Conservation (phyloP, 23 tunicate genomes). For the Ascidia mentula region DNA sequence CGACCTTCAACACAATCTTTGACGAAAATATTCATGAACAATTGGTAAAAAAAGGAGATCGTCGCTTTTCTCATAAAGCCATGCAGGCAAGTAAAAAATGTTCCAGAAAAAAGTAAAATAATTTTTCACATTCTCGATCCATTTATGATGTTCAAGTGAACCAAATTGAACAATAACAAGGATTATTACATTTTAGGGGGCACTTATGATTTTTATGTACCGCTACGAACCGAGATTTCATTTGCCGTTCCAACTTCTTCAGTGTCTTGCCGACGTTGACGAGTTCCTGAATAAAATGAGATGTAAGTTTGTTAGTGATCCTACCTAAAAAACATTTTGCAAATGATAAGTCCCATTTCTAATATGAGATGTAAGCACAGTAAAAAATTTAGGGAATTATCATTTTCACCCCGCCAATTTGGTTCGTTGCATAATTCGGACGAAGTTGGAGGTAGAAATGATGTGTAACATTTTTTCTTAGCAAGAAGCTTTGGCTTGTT, state of each 20-base stretch:
- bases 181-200: constrained; percentile 66
- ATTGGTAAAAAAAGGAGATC: constrained; percentile 43
- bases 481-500: too few relatives aligned
- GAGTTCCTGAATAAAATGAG: constrained; percentile 52
- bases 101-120: too few relatives aligned
- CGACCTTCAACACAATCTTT: constrained; percentile 52
- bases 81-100: constrained; percentile 41
- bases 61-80: constrained; percentile 83
- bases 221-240: constrained; percentile 90
- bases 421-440: too few relatives aligned
- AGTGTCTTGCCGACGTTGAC: constrained; percentile 76
- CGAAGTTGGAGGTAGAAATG: too few relatives aligned
- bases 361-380: background rate
- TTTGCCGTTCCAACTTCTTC: constrained; percentile 84
- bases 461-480: too few relatives aligned
- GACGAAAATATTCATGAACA: constrained; percentile 51
- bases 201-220: constrained; percentile 75
- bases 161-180: too few relatives aligned
- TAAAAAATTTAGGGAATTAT: background rate
- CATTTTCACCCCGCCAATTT: background rate
- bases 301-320: constrained; percentile 42
- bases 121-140: background rate
- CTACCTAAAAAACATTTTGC: too few relatives aligned
- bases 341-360: too few relatives aligned
- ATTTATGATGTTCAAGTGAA: background rate